Percentiles rank a stretch among this genome's conserved stretches.
Conservation (phyloP, 2,113 vertebrate genomes). For the Hyla sarda region DNA sequence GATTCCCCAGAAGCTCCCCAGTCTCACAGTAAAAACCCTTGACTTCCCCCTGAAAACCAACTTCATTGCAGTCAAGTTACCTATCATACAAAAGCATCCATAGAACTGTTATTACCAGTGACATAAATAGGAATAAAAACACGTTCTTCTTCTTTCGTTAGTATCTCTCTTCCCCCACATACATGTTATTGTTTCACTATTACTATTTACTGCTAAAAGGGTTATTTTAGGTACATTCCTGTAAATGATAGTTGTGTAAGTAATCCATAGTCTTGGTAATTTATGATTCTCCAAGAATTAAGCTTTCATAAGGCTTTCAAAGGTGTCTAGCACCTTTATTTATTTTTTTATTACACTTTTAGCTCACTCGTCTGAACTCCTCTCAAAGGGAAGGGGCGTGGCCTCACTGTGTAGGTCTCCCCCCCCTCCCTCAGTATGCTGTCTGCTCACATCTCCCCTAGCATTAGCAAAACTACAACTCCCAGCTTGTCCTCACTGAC, state of each 20-base stretch:
- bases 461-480: too few species aligned
- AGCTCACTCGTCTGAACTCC: too few species aligned
- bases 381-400: too few species aligned
- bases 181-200: neutral
- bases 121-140: neutral
- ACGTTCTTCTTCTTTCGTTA: neutral
- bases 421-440: too few species aligned
- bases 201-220: neutral
- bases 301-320: too few species aligned
- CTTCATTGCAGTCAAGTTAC: neutral
- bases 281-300: neutral
- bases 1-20: slow-evolving; percentile 35
- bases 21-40: slow-evolving; percentile 30
- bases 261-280: neutral
- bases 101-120: neutral
- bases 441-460: too few species aligned
- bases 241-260: neutral
- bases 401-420: too few species aligned
- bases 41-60: slow-evolving; percentile 31
- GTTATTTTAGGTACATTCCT: neutral
- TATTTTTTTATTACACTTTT: too few species aligned
- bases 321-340: too few species aligned
- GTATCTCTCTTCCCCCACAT: neutral
- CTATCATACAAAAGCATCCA: neutral
- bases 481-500: too few species aligned